Conservation (phyloP, 2,797 vertebrate species). For the Macroramphosus scolopax region DNA sequence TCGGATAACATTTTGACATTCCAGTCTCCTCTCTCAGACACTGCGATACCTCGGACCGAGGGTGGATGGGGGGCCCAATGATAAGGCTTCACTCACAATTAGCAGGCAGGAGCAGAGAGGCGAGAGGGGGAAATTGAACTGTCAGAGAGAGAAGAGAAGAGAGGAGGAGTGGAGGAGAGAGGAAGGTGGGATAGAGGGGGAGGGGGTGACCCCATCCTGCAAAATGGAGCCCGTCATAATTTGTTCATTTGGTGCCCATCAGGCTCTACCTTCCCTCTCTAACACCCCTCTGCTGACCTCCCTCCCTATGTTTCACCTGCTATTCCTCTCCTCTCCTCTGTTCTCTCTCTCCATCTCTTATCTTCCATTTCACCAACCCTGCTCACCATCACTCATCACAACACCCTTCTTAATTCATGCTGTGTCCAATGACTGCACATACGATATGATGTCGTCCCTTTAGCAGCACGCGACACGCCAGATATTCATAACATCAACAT, state of each 20-base stretch:
- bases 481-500: slow-evolving; percentile 44
- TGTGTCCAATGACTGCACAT: slow-evolving; percentile 3
- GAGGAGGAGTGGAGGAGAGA: slow-evolving; percentile 95
- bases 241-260: slow-evolving; percentile 99
- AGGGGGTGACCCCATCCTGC: slow-evolving; percentile 99
- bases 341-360: slow-evolving; percentile 23
- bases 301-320: slow-evolving; percentile 68
- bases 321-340: slow-evolving; percentile 61
- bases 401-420: slow-evolving; percentile 19
- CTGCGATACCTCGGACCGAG: slow-evolving; percentile 83
- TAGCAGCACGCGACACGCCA: slow-evolving; percentile 1
- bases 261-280: slow-evolving; percentile 96
- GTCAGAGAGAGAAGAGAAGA: slow-evolving; percentile 99
- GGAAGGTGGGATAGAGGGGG: slow-evolving; percentile 89
- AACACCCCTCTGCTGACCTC: slow-evolving; percentile 91
- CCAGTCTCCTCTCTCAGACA: slow-evolving; percentile 86
- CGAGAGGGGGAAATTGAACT: slow-evolving; percentile 99
- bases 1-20: slow-evolving; percentile 99
- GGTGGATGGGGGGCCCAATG: slow-evolving; percentile 91
- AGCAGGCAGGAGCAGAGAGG: slow-evolving; percentile 98
- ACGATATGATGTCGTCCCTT: slow-evolving; percentile 22
- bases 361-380: slow-evolving; percentile 47
- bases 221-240: slow-evolving; percentile 99
- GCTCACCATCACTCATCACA: slow-evolving; percentile 38
- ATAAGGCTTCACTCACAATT: slow-evolving; percentile 99